phyloP scores from a whole-genome alignment of 2,797 vertebrate species.

The Melanotaenia nigrans region DNA sequence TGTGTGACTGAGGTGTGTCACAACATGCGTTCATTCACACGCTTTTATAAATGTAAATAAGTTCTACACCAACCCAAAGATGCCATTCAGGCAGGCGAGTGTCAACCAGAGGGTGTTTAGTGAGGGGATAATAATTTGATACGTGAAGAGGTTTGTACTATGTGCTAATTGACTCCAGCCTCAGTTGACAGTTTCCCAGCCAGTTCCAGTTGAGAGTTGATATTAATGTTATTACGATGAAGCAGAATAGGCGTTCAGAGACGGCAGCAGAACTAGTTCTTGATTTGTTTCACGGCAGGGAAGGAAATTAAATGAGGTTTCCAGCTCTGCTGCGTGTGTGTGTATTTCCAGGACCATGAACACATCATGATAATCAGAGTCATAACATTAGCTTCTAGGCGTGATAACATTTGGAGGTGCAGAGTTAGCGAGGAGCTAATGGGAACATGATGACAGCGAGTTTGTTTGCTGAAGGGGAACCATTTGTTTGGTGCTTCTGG shows the following conservation, averaged over 20 bases:
- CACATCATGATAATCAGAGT: conserved; percentile 59
- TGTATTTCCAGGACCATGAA: conserved; percentile 43
- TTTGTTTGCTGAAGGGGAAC: conserved; percentile 49
- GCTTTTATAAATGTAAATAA: conserved; percentile 33
- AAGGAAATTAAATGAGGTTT: conserved; percentile 60
- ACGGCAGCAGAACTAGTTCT: conserved; percentile 56
- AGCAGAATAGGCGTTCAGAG: conserved; percentile 46
- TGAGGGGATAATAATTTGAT: conserved; percentile 49
- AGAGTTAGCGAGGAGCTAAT: conserved; percentile 60
- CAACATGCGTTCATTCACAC: not conserved
- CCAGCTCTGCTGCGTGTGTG: conserved; percentile 21
- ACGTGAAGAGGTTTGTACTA: conserved; percentile 57
- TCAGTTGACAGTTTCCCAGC: conserved; percentile 36
- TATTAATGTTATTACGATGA: conserved; percentile 43
- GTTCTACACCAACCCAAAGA: conserved; percentile 26
- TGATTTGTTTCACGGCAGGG: conserved; percentile 75
- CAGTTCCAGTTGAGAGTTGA: conserved; percentile 47
- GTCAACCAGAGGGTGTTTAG: conserved; percentile 61
- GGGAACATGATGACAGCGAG: conserved; percentile 63
- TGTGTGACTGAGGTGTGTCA: not conserved
- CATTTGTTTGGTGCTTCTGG: conserved; percentile 5
- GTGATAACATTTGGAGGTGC: conserved; percentile 63
- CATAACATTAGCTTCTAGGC: conserved; percentile 66
- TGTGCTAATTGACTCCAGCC: conserved; percentile 66
- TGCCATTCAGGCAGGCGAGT: conserved; percentile 37